Conservation (phyloP, 2,888 invertebrate genomes). For the Nineta flava region DNA sequence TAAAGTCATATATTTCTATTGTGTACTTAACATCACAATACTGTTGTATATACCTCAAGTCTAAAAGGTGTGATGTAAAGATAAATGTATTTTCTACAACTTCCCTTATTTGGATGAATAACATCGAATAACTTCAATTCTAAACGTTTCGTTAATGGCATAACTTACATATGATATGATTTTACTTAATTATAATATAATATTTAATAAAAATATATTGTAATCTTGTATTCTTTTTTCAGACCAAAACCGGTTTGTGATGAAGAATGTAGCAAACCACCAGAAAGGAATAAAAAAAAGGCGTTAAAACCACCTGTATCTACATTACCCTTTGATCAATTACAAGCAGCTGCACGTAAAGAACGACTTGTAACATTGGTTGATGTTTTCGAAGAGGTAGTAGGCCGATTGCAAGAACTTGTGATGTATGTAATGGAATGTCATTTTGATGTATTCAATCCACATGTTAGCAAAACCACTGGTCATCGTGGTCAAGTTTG, state of each 20-base stretch:
- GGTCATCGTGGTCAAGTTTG: background rate
- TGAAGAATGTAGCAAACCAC: background rate
- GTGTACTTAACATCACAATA: too few relatives aligned
- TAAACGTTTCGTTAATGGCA: too few relatives aligned
- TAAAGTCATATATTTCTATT: too few relatives aligned
- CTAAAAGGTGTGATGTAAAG: too few relatives aligned
- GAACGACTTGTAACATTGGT: background rate
- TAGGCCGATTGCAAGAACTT: background rate
- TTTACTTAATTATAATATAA: too few relatives aligned
- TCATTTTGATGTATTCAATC: conserved; percentile 1
- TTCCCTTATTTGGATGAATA: too few relatives aligned
- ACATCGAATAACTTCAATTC: too few relatives aligned
- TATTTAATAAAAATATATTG: too few relatives aligned
- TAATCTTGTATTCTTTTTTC: too few relatives aligned
- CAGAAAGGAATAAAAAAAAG: background rate
- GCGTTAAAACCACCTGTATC: background rate
- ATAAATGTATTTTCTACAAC: too few relatives aligned
- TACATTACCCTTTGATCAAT: background rate
- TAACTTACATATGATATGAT: too few relatives aligned
- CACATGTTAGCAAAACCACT: background rate
- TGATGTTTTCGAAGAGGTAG: background rate
- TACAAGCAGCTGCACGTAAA: background rate
- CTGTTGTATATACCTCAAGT: too few relatives aligned
- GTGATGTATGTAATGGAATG: background rate
- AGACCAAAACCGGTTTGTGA: background rate